A percentile compares a stretch with the other conserved stretches of the same genome.
Conservation (phyloP, 92 coral and sea anemone genomes). For the Epizoanthus illoricatus region DNA sequence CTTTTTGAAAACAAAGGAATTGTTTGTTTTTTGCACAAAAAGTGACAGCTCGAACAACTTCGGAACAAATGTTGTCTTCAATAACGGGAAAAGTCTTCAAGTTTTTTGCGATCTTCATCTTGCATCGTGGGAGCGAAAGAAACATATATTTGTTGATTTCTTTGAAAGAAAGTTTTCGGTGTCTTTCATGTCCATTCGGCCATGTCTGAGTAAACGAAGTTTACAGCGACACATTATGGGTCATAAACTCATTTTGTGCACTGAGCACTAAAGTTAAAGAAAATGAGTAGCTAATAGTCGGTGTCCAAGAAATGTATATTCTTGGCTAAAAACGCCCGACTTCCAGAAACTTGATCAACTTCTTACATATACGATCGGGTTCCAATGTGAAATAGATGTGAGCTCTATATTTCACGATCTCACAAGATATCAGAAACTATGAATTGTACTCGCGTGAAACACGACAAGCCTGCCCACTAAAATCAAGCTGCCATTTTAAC, state of each 20-base stretch:
- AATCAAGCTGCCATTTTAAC: too few species aligned
- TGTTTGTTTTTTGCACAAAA: conserved; percentile 6
- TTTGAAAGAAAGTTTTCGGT: conserved; percentile 5
- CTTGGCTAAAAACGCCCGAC: background rate
- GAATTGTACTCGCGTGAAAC: too few species aligned
- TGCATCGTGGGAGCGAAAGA: background rate
- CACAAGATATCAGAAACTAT: too few species aligned
- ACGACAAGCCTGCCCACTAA: too few species aligned
- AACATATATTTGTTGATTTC: background rate
- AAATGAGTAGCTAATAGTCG: background rate
- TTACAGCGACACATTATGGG: background rate
- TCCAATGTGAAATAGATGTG: too few species aligned
- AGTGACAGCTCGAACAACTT: background rate
- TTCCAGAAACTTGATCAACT: too few species aligned
- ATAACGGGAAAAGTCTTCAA: background rate
- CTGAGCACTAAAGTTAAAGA: background rate
- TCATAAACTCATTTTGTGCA: background rate
- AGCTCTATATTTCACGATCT: too few species aligned
- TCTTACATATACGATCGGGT: too few species aligned
- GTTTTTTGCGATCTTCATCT: too few species aligned
- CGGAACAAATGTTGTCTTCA: background rate
- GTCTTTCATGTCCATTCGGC: background rate
- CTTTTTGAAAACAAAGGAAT: background rate
- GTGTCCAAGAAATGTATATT: background rate
- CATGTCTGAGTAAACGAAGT: background rate